A percentile compares a stretch with the other conserved stretches of the same genome.
Evolutionary conservation across 2,113 vertebrate species (phyloP).

Genomic region (Nycticebus coucang): DNA sequence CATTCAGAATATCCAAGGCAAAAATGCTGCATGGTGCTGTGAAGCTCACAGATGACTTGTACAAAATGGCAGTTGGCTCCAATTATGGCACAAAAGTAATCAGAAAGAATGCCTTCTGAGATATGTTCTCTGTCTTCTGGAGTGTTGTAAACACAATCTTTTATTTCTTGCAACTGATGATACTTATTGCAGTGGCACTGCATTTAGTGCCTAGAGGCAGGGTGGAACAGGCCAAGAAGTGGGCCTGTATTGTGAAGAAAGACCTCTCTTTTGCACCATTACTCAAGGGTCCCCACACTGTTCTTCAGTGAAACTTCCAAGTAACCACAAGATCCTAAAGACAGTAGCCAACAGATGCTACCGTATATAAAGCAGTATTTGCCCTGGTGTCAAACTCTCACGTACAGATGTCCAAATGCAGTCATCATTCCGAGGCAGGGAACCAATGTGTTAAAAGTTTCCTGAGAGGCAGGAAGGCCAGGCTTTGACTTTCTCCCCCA

Average conservation of each 20-base stretch:
- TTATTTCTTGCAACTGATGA: background rate
- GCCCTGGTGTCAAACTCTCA: background rate
- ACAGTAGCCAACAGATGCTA: background rate
- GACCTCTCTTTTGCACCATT: background rate
- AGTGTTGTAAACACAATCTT: background rate
- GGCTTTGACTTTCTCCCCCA: background rate
- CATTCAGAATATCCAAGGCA: background rate
- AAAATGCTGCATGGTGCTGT: background rate
- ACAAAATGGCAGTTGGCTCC: background rate
- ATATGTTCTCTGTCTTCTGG: background rate
- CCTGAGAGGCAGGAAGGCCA: conserved; percentile 43
- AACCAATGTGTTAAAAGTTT: background rate
- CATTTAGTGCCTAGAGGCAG: background rate
- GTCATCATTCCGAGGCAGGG: background rate
- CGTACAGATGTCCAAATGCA: background rate
- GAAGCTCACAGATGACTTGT: background rate
- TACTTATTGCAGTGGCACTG: background rate
- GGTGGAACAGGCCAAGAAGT: background rate
- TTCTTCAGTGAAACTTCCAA: background rate
- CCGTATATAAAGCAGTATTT: background rate
- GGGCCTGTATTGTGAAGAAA: background rate
- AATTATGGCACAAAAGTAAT: background rate
- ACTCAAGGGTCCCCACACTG: accelerated
- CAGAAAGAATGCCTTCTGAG: background rate
- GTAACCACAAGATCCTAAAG: background rate